These are phyloP conservation scores for Drosophila carrolli DNA, from an alignment of 1,140 invertebrate species.

Conservation along the genomic window DNA sequence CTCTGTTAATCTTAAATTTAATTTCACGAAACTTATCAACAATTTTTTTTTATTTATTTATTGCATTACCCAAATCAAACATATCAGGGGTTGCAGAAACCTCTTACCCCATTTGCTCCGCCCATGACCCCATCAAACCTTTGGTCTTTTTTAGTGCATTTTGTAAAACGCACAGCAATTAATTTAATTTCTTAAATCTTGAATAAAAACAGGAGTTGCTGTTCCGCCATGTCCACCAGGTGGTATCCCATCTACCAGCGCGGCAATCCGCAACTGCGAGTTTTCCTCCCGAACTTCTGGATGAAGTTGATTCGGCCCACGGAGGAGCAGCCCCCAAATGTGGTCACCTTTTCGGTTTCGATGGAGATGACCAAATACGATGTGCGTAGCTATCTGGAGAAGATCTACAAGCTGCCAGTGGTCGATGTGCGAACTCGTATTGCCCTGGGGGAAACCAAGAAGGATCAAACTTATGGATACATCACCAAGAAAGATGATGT, in stretches of 20 bases:
- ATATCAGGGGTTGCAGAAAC: neutral
- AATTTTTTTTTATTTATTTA: no score
- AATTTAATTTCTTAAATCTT: conserved; percentile 27
- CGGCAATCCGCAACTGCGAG: conserved; percentile 94
- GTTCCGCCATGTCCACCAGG: conserved; percentile 73
- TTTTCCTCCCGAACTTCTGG: conserved; percentile 97
- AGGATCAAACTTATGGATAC: conserved; percentile 86
- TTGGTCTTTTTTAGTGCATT: conserved; percentile 31
- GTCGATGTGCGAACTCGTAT: conserved; percentile 90
- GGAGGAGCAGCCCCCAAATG: conserved; percentile 89
- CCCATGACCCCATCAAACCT: neutral
- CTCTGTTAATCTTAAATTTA: no score
- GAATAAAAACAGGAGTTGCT: conserved; percentile 21
- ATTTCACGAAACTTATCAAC: no score
- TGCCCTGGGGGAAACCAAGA: conserved; percentile 86
- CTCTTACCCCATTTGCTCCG: neutral
- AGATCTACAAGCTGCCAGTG: conserved; percentile 95
- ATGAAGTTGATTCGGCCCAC: conserved; percentile 93
- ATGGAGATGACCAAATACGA: conserved; percentile 95
- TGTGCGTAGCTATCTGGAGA: conserved; percentile 96
- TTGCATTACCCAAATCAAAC: neutral
- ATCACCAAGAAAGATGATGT: conserved; percentile 93
- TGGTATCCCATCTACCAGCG: conserved; percentile 95
- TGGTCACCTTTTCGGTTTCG: conserved; percentile 93
- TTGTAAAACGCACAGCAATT: conserved; percentile 8